Evolutionary conservation across 1,140 invertebrate genomes (phyloP).

Genomic region (Lutraria rhynchaena): DNA sequence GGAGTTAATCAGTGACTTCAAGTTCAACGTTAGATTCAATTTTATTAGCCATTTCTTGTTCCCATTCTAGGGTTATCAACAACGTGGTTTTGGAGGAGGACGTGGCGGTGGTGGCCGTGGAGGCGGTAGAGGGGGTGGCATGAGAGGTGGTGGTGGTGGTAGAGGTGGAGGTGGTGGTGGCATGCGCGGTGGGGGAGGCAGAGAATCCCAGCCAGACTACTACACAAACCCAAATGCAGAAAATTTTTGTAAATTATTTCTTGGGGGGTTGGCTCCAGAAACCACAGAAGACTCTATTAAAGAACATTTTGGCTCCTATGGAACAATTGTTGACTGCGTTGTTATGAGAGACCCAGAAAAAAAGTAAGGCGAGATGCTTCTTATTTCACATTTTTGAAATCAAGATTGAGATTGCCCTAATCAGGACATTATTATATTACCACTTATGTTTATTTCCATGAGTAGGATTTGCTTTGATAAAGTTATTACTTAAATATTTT

Average conservation of each 20-base stretch:
- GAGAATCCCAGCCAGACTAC: slow-evolving; percentile 46
- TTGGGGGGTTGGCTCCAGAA: slow-evolving; percentile 86
- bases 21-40: too few species aligned
- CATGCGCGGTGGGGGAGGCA: slow-evolving; percentile 26
- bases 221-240: slow-evolving; percentile 65
- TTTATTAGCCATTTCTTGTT: too few species aligned
- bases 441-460: too few species aligned
- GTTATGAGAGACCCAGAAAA: slow-evolving; percentile 98
- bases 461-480: too few species aligned
- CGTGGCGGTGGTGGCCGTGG: slow-evolving; percentile 40
- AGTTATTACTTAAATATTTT: too few species aligned
- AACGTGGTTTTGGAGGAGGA: slow-evolving; percentile 17
- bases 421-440: too few species aligned
- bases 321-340: slow-evolving; percentile 98
- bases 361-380: too few species aligned
- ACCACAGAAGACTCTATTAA: slow-evolving; percentile 96
- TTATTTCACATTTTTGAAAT: too few species aligned
- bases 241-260: slow-evolving; percentile 87
- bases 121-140: slow-evolving; percentile 33
- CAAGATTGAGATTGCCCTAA: too few species aligned
- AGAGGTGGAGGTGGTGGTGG: slow-evolving; percentile 33
- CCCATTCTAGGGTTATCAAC: background rate
- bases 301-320: slow-evolving; percentile 97
- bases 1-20: too few species aligned
- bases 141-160: slow-evolving; percentile 34